A percentile compares a stretch with the other conserved stretches of the same genome.
Evolutionary conservation across 2,113 vertebrate species (phyloP).

Genomic region (Loxodonta africana): DNA sequence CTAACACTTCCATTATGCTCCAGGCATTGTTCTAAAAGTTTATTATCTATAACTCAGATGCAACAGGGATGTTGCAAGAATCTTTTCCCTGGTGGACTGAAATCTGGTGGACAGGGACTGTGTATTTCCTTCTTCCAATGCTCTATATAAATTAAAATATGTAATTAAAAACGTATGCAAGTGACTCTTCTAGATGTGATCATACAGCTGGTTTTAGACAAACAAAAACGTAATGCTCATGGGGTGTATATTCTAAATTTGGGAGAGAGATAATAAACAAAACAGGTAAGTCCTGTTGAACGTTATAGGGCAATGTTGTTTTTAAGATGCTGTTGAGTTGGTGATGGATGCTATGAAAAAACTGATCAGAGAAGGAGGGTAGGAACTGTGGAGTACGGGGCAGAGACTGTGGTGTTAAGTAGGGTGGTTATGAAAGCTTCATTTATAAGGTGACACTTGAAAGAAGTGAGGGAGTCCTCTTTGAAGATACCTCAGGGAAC

Average conservation of each 20-base stretch:
- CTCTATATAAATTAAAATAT: background rate
- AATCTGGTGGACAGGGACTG: background rate
- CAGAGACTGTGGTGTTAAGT: background rate
- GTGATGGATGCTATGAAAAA: background rate
- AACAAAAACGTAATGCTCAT: background rate
- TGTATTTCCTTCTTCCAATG: background rate
- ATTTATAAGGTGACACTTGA: background rate
- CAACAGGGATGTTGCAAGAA: background rate
- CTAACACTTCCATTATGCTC: background rate
- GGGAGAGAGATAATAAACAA: background rate
- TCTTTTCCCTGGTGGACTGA: background rate
- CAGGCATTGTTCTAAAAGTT: background rate
- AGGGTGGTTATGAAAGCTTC: background rate
- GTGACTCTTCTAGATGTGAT: background rate
- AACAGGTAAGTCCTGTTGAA: background rate
- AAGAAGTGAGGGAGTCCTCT: background rate
- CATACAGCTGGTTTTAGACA: background rate
- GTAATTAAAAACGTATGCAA: background rate
- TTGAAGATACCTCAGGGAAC: background rate
- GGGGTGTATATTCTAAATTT: background rate
- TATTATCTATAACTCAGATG: background rate
- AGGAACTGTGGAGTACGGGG: background rate
- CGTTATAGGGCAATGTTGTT: background rate
- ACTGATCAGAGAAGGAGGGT: background rate
- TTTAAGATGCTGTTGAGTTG: background rate